Conservation (phyloP, 2,888 invertebrate species). For the Drosophila sordidapex region DNA sequence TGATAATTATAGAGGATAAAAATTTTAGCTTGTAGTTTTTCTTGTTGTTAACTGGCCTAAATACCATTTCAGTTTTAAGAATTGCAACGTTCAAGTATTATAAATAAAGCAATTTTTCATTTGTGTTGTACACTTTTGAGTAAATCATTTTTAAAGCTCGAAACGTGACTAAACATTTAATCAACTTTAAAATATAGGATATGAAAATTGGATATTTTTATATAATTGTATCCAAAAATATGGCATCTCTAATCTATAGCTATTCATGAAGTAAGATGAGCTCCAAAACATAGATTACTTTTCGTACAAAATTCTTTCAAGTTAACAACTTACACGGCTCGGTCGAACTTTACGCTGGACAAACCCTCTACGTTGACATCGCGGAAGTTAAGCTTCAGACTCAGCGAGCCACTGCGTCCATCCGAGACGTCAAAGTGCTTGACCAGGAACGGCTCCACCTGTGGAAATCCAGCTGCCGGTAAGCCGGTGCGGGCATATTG, state of each 20-base stretch:
- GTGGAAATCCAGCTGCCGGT: constrained; percentile 79
- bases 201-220: neutral
- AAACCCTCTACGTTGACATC: constrained; percentile 82
- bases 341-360: constrained; percentile 80
- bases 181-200: neutral
- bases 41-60: neutral
- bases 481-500: constrained; percentile 81
- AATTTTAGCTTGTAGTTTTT: neutral
- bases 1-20: neutral
- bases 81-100: neutral
- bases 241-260: neutral
- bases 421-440: constrained; percentile 82
- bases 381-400: constrained; percentile 80
- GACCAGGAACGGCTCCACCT: constrained; percentile 82
- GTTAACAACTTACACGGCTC: constrained; percentile 81
- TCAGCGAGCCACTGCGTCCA: constrained; percentile 80
- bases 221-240: neutral
- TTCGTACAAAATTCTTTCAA: neutral
- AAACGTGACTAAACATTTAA: neutral
- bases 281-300: neutral
- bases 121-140: neutral
- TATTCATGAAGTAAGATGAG: neutral
- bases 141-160: neutral
- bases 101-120: neutral
- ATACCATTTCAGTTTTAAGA: neutral